Conservation (phyloP, 2,888 invertebrate species). For the Geophilus truncorum region DNA sequence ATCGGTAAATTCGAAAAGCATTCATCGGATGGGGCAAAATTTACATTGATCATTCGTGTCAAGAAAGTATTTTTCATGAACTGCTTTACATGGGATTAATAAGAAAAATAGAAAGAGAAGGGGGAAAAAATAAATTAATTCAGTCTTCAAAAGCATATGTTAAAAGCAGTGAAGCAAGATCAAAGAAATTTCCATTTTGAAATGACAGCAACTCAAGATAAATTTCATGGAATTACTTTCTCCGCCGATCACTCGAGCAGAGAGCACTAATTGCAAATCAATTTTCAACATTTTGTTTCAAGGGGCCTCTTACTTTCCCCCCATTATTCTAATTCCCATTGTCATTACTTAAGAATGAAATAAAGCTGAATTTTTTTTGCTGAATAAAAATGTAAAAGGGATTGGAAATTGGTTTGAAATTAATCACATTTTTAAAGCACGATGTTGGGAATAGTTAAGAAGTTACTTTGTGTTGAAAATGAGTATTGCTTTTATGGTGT, state of each 20-base stretch:
- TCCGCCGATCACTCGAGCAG: constrained; percentile 12
- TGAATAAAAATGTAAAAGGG: too few relatives aligned
- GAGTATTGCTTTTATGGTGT: too few relatives aligned
- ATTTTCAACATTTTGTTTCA: constrained; percentile 9
- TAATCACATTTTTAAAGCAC: too few relatives aligned
- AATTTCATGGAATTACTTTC: constrained; percentile 14
- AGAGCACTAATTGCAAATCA: constrained; percentile 3
- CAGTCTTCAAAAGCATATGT: constrained; percentile 20
- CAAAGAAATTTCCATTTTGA: constrained; percentile 20
- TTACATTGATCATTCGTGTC: constrained; percentile 2
- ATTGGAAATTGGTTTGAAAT: too few relatives aligned
- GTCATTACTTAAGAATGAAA: not conserved
- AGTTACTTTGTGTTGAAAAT: too few relatives aligned
- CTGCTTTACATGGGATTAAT: not conserved
- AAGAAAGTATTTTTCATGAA: not conserved
- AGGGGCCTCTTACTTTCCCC: not conserved
- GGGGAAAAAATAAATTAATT: not conserved
- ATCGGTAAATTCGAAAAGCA: too few relatives aligned
- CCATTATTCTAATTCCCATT: not conserved
- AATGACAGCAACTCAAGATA: constrained; percentile 15
- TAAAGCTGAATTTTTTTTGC: not conserved
- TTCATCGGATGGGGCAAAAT: not conserved
- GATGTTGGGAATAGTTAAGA: too few relatives aligned
- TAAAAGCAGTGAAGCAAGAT: constrained; percentile 6
- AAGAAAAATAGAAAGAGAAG: not conserved